Evolutionary conservation across 2,797 vertebrate species (phyloP).

Genomic region (Anomalospiza imberbis): DNA sequence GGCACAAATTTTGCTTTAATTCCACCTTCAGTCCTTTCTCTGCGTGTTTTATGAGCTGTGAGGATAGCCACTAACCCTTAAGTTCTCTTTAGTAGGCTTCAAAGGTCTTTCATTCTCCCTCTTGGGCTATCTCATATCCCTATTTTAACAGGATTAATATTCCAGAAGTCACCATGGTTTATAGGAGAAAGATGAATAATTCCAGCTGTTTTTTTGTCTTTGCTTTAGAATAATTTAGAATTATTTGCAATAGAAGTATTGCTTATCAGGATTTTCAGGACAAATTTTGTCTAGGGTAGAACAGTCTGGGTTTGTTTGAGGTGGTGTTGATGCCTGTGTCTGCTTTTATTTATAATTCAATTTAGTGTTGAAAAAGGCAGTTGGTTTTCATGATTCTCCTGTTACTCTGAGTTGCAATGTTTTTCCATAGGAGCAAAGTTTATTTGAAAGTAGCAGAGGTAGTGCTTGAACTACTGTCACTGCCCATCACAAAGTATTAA

Average conservation of each 20-base stretch:
- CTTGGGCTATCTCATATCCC: neutral
- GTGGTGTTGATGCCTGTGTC: neutral
- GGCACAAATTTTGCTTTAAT: neutral
- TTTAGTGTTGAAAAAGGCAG: neutral
- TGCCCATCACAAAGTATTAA: neutral
- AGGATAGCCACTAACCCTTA: neutral
- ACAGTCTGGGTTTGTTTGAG: neutral
- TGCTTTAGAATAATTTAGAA: neutral
- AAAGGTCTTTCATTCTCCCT: neutral
- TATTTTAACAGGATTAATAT: neutral
- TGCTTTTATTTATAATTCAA: neutral
- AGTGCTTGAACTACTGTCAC: neutral
- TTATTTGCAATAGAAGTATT: neutral
- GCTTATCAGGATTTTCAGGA: accelerated
- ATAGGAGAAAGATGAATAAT: neutral
- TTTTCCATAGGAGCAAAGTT: neutral
- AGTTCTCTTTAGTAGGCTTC: neutral
- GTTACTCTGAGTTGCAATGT: neutral
- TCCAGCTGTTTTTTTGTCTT: neutral
- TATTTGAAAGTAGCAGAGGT: neutral
- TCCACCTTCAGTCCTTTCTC: neutral
- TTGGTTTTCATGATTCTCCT: neutral
- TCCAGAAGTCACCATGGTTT: neutral
- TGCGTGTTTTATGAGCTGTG: neutral
- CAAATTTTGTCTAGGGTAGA: neutral